Percentiles rank a stretch among this genome's conserved stretches.
Conservation (phyloP, 1,140 invertebrate species). For the Leptopilina boulardi region DNA sequence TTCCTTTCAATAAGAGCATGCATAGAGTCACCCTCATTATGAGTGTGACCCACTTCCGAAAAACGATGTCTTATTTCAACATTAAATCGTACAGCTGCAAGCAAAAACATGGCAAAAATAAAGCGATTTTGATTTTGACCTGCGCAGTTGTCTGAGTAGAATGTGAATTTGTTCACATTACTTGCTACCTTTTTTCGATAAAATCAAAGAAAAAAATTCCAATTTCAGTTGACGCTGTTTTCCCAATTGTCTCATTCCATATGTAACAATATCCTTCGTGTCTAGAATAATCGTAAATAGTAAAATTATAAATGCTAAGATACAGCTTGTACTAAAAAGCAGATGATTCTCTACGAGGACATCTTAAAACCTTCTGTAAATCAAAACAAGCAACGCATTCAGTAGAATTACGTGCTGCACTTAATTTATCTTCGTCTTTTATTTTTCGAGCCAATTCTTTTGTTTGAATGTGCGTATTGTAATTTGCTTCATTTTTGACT, state of each 20-base stretch:
- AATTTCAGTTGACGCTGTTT: slow-evolving; percentile 70
- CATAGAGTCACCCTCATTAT: too few species aligned
- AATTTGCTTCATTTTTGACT: slow-evolving; percentile 44
- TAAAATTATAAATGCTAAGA: slow-evolving; percentile 62
- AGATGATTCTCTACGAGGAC: slow-evolving; percentile 51
- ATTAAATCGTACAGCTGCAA: too few species aligned
- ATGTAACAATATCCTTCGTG: slow-evolving; percentile 60
- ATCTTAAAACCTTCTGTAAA: slow-evolving; percentile 40
- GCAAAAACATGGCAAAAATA: too few species aligned
- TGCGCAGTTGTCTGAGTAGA: too few species aligned
- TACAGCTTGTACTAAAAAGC: slow-evolving; percentile 68
- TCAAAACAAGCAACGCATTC: slow-evolving; percentile 56
- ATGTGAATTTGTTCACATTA: too few species aligned
- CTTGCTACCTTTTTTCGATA: slow-evolving; percentile 47
- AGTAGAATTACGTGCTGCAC: slow-evolving; percentile 3
- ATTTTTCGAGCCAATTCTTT: slow-evolving; percentile 58
- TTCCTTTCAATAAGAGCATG: too few species aligned
- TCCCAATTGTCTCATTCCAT: slow-evolving; percentile 71
- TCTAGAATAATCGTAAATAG: slow-evolving; percentile 48
- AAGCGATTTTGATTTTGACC: too few species aligned
- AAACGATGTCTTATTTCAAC: too few species aligned
- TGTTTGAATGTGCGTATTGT: slow-evolving; percentile 60
- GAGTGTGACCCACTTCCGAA: too few species aligned
- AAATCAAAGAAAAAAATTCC: slow-evolving; percentile 62
- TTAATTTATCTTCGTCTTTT: slow-evolving; percentile 63